A percentile compares a stretch with the other conserved stretches of the same genome.
These are phyloP conservation scores for Apteryx owenii DNA, from an alignment of 2,113 vertebrate species.

Conservation along the genomic window DNA sequence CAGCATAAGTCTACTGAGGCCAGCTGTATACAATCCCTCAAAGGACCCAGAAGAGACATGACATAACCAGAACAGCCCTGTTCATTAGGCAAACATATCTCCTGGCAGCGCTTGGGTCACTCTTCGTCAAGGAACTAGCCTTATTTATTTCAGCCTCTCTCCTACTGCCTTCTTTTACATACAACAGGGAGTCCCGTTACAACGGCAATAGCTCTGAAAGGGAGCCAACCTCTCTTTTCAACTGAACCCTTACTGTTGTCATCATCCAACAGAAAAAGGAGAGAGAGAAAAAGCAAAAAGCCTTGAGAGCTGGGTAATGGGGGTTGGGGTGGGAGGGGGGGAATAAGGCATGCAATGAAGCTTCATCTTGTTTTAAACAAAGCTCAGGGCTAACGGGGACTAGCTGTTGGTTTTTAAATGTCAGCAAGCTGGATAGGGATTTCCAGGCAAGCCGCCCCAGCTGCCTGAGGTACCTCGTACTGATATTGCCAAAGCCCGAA, in stretches of 20 bases:
- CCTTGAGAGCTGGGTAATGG: not conserved
- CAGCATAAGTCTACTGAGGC: not conserved
- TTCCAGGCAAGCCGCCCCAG: conserved; percentile 61
- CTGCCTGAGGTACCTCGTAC: conserved; percentile 62
- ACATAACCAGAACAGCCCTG: not conserved
- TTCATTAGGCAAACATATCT: not conserved
- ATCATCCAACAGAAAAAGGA: not conserved
- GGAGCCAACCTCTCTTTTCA: not conserved
- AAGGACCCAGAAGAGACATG: not conserved
- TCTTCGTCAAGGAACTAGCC: not conserved
- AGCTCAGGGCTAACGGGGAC: conserved; percentile 19
- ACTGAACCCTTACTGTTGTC: conserved; percentile 6
- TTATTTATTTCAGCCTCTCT: not conserved
- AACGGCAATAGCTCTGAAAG: not conserved
- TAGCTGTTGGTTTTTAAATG: conserved; percentile 63
- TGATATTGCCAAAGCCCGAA: conserved; percentile 13
- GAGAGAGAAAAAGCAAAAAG: not conserved
- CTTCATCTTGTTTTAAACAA: not conserved
- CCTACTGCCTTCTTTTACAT: not conserved
- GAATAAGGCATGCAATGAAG: not conserved
- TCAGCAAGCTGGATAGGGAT: conserved; percentile 66
- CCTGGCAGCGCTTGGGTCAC: not conserved
- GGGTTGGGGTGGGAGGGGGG: not conserved
- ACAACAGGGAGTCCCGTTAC: not conserved
- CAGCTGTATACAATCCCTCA: not conserved